These are phyloP conservation scores for Thaumatotibia leucotreta DNA, from an alignment of 1,140 invertebrate species.

Conservation along the genomic window DNA sequence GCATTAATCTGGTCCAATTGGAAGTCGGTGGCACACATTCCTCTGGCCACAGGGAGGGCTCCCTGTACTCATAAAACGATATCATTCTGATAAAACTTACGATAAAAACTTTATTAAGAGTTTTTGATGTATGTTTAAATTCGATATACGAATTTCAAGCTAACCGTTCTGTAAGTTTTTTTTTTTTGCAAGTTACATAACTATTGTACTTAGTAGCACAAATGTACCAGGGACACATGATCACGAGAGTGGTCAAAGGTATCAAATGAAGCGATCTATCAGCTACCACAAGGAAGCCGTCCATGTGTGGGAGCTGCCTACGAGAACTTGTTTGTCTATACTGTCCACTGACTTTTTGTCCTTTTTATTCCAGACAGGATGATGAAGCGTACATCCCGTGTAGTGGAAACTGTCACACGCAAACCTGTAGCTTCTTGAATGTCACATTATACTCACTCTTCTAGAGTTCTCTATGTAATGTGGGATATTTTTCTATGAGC, in stretches of 20 bases:
- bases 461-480: no score
- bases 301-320: constrained; percentile 59
- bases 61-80: no score
- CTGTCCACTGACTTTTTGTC: constrained; percentile 34
- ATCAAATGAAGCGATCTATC: constrained; percentile 68
- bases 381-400: neutral
- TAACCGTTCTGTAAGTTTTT: no score
- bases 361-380: constrained; percentile 23
- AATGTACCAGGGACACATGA: constrained; percentile 33
- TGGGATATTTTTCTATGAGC: no score
- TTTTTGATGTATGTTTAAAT: no score
- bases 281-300: constrained; percentile 64
- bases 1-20: constrained; percentile 10
- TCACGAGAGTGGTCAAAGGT: constrained; percentile 37
- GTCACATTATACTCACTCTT: no score
- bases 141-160: no score
- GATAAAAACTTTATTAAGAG: no score
- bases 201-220: neutral
- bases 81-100: no score
- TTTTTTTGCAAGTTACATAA: neutral
- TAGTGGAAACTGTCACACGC: no score
- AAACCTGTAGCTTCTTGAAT: no score
- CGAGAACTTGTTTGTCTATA: constrained; percentile 59
- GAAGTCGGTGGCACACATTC: neutral
- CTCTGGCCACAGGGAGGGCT: neutral